These are phyloP conservation scores for Symphodus melops DNA, from an alignment of 2,113 vertebrate genomes.

Conservation along the genomic window DNA sequence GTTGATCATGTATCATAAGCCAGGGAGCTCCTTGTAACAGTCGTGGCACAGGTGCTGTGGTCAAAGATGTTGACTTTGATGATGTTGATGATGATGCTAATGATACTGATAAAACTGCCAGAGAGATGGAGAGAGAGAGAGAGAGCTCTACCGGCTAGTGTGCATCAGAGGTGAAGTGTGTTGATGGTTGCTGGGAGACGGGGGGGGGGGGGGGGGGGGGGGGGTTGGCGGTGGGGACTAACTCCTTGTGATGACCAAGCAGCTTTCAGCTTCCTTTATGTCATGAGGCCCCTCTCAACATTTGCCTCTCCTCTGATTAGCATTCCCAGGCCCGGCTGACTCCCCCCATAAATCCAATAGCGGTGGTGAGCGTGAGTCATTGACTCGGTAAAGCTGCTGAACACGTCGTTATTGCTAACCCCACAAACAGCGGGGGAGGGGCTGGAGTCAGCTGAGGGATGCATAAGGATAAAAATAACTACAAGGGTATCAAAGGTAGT, in stretches of 20 bases:
- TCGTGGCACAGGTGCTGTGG: conserved; percentile 14
- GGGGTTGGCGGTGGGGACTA: conserved; percentile 3
- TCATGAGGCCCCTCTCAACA: conserved; percentile 33
- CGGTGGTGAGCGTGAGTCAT: conserved; percentile 64
- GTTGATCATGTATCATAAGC: too few relatives aligned
- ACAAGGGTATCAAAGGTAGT: conserved; percentile 4
- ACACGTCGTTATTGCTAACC: conserved; percentile 60
- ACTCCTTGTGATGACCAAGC: conserved; percentile 65
- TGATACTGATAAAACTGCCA: conserved; percentile 12
- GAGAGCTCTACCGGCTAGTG: conserved; percentile 16
- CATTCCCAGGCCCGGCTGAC: conserved; percentile 45
- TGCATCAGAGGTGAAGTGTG: conserved; percentile 30
- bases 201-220: background rate
- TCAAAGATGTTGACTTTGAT: conserved; percentile 13
- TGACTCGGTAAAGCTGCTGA: conserved; percentile 74
- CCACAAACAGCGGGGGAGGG: conserved; percentile 27
- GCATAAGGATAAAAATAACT: conserved; percentile 22
- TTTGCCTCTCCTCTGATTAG: conserved; percentile 69
- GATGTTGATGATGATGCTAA: conserved; percentile 8
- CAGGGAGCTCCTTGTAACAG: background rate
- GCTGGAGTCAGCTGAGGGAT: conserved; percentile 7
- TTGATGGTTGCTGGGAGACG: conserved; percentile 54
- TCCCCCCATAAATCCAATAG: conserved; percentile 64
- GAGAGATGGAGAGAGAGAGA: conserved; percentile 13
- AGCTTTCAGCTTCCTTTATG: conserved; percentile 45